Evolutionary conservation across 2,113 vertebrate genomes (phyloP).

Genomic region (Etheostoma cragini): DNA sequence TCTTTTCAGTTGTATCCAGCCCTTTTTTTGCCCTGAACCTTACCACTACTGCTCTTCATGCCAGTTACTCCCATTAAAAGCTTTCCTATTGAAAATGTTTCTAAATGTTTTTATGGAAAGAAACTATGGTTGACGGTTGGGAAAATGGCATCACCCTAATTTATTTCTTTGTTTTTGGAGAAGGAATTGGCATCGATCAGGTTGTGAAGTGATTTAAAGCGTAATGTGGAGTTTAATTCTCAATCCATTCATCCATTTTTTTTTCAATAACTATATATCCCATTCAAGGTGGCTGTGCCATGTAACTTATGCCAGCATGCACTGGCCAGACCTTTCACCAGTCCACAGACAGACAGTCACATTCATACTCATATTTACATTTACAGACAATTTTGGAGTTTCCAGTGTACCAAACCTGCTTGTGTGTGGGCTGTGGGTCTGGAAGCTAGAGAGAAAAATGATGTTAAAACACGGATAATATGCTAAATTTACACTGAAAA

Average conservation of each 20-base stretch:
- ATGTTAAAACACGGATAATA: background rate
- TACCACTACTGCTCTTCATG: too few species aligned
- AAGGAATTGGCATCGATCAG: background rate
- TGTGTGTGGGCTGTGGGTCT: background rate
- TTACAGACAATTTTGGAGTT: background rate
- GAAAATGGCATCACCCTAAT: background rate
- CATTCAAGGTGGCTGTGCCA: background rate
- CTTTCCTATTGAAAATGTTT: background rate
- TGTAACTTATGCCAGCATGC: background rate
- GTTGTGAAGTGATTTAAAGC: slow-evolving; percentile 3
- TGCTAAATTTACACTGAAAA: background rate
- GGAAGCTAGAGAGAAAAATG: background rate
- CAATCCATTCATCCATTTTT: background rate
- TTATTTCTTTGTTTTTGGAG: background rate
- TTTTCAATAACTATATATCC: background rate
- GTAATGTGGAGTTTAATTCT: background rate
- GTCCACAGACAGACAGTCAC: background rate
- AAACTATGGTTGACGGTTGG: background rate
- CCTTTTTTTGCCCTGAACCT: too few species aligned
- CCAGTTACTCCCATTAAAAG: background rate
- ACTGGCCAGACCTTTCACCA: background rate
- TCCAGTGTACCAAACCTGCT: background rate
- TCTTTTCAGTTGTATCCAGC: too few species aligned
- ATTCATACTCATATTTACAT: background rate
- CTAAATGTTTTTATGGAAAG: background rate